A percentile compares a stretch with the other conserved stretches of the same genome.
These are phyloP conservation scores for Pelobates fuscus DNA, from an alignment of 2,113 vertebrate species.

Conservation along the genomic window DNA sequence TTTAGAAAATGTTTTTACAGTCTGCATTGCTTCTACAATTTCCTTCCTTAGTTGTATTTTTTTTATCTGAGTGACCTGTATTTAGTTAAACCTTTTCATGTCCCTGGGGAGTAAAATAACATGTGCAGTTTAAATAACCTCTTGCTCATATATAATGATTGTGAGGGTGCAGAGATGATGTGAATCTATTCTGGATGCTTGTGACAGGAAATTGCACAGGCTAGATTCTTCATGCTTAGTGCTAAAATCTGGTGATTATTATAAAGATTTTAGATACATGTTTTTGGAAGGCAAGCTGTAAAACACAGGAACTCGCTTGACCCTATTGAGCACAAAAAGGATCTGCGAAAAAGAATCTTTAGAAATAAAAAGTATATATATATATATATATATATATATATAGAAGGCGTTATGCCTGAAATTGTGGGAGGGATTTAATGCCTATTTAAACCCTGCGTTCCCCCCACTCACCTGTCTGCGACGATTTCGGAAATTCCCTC, in stretches of 20 bases:
- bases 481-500: too few relatives aligned
- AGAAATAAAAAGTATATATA: too few relatives aligned
- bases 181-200: conserved; percentile 19
- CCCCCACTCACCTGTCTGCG: too few relatives aligned
- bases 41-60: conserved; percentile 25
- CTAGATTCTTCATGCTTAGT: conserved; percentile 13
- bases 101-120: conserved; percentile 39
- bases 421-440: too few relatives aligned
- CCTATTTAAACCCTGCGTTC: too few relatives aligned
- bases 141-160: conserved; percentile 47
- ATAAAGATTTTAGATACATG: conserved; percentile 20
- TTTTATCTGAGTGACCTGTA: conserved; percentile 46
- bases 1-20: conserved; percentile 19
- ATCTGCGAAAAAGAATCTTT: too few relatives aligned
- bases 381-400: too few relatives aligned
- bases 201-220: conserved; percentile 29
- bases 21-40: conserved; percentile 5
- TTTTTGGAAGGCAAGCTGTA: background rate
- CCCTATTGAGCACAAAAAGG: too few relatives aligned
- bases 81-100: conserved; percentile 43
- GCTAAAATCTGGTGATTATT: conserved; percentile 29
- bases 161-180: conserved; percentile 9
- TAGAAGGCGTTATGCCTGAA: too few relatives aligned
- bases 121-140: conserved; percentile 48
- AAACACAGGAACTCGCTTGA: too few relatives aligned